phyloP scores from a whole-genome alignment of 2,113 vertebrate species.

The Ailurus styani region DNA sequence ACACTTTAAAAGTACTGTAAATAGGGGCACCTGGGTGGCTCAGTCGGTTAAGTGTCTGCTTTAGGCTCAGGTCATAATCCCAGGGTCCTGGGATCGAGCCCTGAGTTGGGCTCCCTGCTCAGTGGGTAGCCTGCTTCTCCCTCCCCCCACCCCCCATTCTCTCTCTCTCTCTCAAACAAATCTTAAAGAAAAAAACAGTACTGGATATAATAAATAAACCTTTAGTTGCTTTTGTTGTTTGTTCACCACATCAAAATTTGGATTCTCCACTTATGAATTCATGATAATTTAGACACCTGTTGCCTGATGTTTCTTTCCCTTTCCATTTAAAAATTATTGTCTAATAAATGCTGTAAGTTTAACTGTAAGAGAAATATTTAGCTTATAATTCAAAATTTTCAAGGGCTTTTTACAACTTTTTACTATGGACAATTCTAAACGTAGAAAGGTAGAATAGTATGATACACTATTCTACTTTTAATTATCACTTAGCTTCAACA shows the following conservation, averaged over 20 bases:
- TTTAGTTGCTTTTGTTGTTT: background rate
- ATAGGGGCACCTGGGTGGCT: background rate
- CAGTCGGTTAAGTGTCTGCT: background rate
- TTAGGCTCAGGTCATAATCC: background rate
- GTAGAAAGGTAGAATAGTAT: background rate
- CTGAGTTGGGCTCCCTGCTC: background rate
- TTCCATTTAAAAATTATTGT: background rate
- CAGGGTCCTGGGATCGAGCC: background rate
- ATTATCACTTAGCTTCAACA: background rate
- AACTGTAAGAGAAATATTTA: conserved; percentile 6
- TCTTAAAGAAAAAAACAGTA: background rate
- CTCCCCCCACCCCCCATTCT: background rate
- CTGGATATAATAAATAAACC: background rate
- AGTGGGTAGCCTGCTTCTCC: background rate
- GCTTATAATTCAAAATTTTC: background rate
- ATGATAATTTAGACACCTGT: background rate
- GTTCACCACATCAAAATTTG: background rate
- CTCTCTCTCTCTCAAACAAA: background rate
- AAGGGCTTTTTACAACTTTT: background rate
- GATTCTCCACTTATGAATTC: background rate
- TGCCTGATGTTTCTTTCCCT: background rate
- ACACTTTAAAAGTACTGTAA: background rate
- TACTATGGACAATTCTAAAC: background rate
- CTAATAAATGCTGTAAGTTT: background rate
- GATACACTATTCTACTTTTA: background rate